These are phyloP conservation scores for Drosophila niveifrons DNA, from an alignment of 2,888 invertebrate species.

Conservation along the genomic window DNA sequence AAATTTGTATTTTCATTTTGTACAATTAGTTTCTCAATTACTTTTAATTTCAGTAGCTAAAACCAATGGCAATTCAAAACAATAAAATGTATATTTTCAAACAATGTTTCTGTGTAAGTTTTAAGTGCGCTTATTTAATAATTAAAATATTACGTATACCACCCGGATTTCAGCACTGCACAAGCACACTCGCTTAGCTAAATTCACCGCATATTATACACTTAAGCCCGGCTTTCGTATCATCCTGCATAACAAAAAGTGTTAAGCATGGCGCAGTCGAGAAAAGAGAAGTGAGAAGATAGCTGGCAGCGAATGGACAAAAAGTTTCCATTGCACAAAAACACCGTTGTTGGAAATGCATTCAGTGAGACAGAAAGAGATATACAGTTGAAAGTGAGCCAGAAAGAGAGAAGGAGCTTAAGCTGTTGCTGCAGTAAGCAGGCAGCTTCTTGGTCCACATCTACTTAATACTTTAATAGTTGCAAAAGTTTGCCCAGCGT, in stretches of 20 bases:
- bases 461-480: constrained; percentile 84
- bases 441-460: constrained; percentile 67
- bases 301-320: constrained; percentile 27
- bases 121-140: background rate
- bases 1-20: no score
- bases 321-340: constrained; percentile 60
- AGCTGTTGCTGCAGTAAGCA: constrained; percentile 17
- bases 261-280: constrained; percentile 61
- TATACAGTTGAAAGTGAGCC: background rate
- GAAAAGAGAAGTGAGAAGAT: background rate
- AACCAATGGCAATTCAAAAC: no score
- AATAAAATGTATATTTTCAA: background rate
- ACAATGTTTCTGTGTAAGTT: background rate
- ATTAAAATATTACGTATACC: background rate
- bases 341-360: constrained; percentile 50
- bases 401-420: constrained; percentile 5
- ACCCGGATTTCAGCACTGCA: background rate
- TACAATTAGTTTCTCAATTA: no score
- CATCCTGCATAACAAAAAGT: constrained; percentile 54
- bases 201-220: constrained; percentile 59
- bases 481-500: constrained; percentile 76
- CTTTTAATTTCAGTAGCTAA: no score
- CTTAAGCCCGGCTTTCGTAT: constrained; percentile 61
- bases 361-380: constrained; percentile 27
- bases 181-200: constrained; percentile 14